Evolutionary conservation across 2,888 invertebrate species (phyloP).

Genomic region (Aplocera efformata): DNA sequence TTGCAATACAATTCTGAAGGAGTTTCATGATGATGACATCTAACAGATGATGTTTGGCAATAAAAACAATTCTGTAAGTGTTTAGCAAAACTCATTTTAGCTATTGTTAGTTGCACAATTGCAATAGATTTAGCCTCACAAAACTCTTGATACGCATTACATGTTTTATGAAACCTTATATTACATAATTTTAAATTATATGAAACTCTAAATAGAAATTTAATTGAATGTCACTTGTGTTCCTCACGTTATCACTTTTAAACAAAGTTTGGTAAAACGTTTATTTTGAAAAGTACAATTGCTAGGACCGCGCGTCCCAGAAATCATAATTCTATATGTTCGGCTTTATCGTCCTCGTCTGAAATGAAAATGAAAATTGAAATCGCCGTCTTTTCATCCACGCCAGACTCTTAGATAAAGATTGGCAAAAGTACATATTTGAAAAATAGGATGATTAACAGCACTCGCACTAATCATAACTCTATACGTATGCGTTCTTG

Average conservation of each 20-base stretch:
- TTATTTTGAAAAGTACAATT: slow-evolving; percentile 17
- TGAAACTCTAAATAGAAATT: slow-evolving; percentile 7
- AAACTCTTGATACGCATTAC: slow-evolving; percentile 4
- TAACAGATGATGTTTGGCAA: too few species aligned
- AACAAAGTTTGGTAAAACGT: slow-evolving; percentile 25
- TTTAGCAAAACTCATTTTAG: slow-evolving; percentile 10
- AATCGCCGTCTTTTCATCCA: slow-evolving; percentile 1
- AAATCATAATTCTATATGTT: slow-evolving; percentile 20
- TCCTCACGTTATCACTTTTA: slow-evolving; percentile 12
- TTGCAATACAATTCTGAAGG: too few species aligned
- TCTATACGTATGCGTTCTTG: slow-evolving; percentile 51
- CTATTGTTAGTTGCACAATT: too few species aligned
- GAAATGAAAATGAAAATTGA: slow-evolving; percentile 8
- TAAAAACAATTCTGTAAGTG: too few species aligned
- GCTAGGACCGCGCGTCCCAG: slow-evolving; percentile 15
- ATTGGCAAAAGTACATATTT: slow-evolving; percentile 8
- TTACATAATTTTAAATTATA: not conserved
- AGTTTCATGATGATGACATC: too few species aligned
- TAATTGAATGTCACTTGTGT: slow-evolving; percentile 15
- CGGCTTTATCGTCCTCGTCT: slow-evolving; percentile 15
- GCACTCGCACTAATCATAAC: slow-evolving; percentile 55
- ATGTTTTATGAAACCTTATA: not conserved
- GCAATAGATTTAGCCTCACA: not conserved
- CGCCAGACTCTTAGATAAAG: slow-evolving; percentile 1
- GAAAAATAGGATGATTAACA: slow-evolving; percentile 14